Conservation (phyloP, 1,140 invertebrate genomes). For the Lordiphosa stackelbergi region DNA sequence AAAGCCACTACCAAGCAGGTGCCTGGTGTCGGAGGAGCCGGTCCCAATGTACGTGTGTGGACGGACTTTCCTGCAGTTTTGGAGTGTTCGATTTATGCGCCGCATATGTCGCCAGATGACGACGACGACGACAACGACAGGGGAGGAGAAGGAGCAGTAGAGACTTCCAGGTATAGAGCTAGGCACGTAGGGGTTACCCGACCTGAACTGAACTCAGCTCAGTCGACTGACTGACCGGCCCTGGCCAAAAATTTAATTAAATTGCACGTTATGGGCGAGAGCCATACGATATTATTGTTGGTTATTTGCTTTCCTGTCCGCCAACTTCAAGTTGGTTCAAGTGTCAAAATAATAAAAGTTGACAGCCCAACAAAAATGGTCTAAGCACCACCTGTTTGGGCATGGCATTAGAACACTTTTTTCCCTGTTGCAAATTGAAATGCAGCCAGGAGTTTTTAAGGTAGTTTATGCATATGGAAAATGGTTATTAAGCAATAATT, state of each 20-base stretch:
- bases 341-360: slow-evolving; percentile 53
- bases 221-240: slow-evolving; percentile 19
- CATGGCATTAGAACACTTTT: too few species aligned
- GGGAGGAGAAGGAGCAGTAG: not conserved
- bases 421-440: too few species aligned
- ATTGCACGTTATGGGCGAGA: slow-evolving; percentile 37
- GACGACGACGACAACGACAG: not conserved
- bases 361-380: slow-evolving; percentile 5
- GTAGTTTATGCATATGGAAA: too few species aligned
- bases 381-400: too few species aligned
- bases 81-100: slow-evolving; percentile 71
- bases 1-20: slow-evolving; percentile 49
- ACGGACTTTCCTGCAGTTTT: slow-evolving; percentile 10
- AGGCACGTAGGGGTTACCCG: slow-evolving; percentile 40
- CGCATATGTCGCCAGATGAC: slow-evolving; percentile 61
- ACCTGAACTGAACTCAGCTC: slow-evolving; percentile 8
- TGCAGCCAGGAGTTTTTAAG: too few species aligned
- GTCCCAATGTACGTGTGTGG: slow-evolving; percentile 31
- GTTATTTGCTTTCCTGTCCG: slow-evolving; percentile 26
- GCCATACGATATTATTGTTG: slow-evolving; percentile 41
- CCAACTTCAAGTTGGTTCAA: slow-evolving; percentile 13
- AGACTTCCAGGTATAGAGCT: slow-evolving; percentile 13
- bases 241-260: slow-evolving; percentile 67
- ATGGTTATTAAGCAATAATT: too few species aligned
- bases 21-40: slow-evolving; percentile 33